These are phyloP conservation scores for Aquatica leii DNA, from an alignment of 2,888 invertebrate species.

Conservation along the genomic window DNA sequence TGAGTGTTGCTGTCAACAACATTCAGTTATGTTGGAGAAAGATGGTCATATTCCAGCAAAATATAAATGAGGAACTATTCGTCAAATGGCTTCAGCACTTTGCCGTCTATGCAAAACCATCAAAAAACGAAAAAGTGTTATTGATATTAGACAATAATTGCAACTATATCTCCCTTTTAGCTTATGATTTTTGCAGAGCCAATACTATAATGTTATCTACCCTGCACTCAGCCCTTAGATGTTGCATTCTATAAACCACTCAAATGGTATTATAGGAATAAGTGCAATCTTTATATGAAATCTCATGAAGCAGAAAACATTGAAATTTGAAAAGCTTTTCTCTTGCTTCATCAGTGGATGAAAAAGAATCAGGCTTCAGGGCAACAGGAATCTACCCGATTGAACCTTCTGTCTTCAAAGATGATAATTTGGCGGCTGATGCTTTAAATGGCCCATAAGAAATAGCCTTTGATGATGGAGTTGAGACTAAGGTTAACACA, in stretches of 20 bases:
- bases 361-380: not conserved
- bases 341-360: not conserved
- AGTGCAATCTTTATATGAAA: not conserved
- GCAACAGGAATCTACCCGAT: not conserved
- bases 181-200: conserved; percentile 1
- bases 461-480: no score
- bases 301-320: not conserved
- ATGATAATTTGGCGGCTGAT: no score
- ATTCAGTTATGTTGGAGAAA: not conserved
- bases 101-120: not conserved
- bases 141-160: conserved; percentile 2
- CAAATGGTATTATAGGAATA: not conserved
- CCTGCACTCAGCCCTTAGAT: not conserved
- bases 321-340: not conserved
- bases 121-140: conserved; percentile 5
- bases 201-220: not conserved
- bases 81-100: no score
- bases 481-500: no score
- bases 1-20: conserved; percentile 19
- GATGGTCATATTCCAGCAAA: not conserved
- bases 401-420: no score
- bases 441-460: no score
- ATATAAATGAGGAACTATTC: not conserved
- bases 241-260: not conserved
- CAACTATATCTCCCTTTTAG: not conserved